Evolutionary conservation across 2,113 vertebrate genomes (phyloP), one percentile per base, ranked within the genome.

Genomic region (Peromyscus polionotus): DNA sequence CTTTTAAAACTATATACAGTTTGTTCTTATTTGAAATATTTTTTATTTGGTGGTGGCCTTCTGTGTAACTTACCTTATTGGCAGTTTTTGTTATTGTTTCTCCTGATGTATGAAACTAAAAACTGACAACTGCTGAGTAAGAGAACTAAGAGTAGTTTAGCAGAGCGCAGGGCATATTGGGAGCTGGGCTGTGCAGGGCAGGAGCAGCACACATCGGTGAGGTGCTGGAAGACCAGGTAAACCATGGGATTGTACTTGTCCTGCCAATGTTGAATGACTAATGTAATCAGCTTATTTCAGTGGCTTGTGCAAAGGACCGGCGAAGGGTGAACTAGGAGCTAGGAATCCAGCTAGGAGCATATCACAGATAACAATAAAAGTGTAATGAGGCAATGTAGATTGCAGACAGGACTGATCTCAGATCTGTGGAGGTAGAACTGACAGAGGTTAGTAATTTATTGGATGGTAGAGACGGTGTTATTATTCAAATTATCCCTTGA

Each of bases 401-500:
- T 61, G 45, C 57, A 59, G 22, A 80, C 26, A 83, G 83, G 51
- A 65, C 1, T 22, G 54, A 19, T 73, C 61, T 51, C 45, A 77
- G 11, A 39, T 61, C 68, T 65, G 68, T 68, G n/a, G 75, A 91
- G 79, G 12, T 22, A 31, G 68, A 88, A 39, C 39, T 92, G 87
- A 79, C 51, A 67, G 93, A 12, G 61, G 10, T 92, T 51, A 61
- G 33, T 65, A 90, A 22, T 68, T 42, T 92, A 10, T 8, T 95
- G 76, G 57, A 42, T 77, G 63, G 88, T 87, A 76, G 70, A 67
- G 19, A 31, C 51, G 61, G 79, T 85, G 77, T 91, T 81, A 61
- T 67, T 92, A 81, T 76, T 94, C 92, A 88, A 95, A 84, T 92
- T 96, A 94, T 79, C 61, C 59, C 94, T 42, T 88, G 63, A 85